Conservation (phyloP, 2,888 invertebrate genomes). For the Onchidella celtica region DNA sequence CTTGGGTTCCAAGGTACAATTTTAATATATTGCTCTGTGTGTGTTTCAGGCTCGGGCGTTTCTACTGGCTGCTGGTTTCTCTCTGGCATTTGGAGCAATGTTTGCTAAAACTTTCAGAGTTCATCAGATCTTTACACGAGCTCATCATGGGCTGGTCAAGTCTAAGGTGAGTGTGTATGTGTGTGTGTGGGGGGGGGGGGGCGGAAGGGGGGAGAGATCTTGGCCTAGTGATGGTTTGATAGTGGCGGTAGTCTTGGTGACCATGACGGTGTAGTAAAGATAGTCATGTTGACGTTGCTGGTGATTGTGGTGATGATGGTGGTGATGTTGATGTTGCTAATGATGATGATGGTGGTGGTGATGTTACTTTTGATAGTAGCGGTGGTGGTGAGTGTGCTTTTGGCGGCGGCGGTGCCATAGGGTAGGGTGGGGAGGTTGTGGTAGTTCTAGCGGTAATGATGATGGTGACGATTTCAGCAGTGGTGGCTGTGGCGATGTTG, state of each 20-base stretch:
- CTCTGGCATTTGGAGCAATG: slow-evolving; percentile 95
- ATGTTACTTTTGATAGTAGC: neutral
- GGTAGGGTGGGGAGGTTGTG: neutral
- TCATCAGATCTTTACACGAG: slow-evolving; percentile 92
- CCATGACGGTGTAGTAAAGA: neutral
- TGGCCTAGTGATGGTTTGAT: too few relatives aligned
- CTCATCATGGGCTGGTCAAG: slow-evolving; percentile 89
- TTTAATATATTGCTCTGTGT: too few relatives aligned
- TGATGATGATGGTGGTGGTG: neutral
- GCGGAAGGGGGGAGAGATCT: too few relatives aligned
- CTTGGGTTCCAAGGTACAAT: too few relatives aligned
- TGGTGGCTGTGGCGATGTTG: too few relatives aligned
- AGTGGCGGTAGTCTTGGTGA: neutral
- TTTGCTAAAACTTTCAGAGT: slow-evolving; percentile 96
- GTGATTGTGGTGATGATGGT: too few relatives aligned
- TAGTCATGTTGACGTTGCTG: neutral
- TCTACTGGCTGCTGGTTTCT: slow-evolving; percentile 93
- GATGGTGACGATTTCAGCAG: too few relatives aligned
- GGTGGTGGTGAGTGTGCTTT: neutral
- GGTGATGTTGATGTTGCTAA: neutral
- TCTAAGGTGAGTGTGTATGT: slow-evolving; percentile 88
- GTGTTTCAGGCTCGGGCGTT: slow-evolving; percentile 90
- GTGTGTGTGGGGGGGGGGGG: too few relatives aligned
- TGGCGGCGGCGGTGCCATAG: neutral
- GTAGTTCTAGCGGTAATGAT: too few relatives aligned